These are phyloP conservation scores for Gymnorhina tibicen DNA, from an alignment of 2,113 vertebrate genomes.

Conservation along the genomic window DNA sequence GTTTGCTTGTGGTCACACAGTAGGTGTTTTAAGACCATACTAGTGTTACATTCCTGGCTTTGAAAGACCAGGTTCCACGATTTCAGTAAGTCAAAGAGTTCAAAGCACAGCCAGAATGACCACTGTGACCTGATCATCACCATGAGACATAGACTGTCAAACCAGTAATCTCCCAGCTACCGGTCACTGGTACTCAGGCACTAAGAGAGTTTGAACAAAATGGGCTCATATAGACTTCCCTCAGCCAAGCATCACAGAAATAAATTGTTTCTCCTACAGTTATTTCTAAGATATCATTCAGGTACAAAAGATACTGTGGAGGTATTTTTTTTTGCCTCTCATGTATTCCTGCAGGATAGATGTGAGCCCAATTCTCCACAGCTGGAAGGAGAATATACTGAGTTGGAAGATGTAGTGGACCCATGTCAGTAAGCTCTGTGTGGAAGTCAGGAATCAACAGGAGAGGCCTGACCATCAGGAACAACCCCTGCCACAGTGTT, in stretches of 20 bases:
- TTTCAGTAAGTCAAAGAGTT: not conserved
- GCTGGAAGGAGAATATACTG: not conserved
- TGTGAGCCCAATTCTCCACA: not conserved
- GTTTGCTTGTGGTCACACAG: not conserved
- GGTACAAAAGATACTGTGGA: not conserved
- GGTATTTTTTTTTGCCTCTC: not conserved
- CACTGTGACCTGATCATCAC: not conserved
- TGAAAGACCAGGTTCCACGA: not conserved
- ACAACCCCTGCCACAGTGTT: not conserved
- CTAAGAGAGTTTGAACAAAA: not conserved
- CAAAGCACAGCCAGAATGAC: not conserved
- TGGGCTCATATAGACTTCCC: not conserved
- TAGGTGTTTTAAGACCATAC: not conserved
- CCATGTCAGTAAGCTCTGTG: not conserved
- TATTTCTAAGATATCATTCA: not conserved
- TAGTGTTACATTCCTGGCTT: not conserved
- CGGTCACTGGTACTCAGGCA: not conserved
- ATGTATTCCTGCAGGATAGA: not conserved
- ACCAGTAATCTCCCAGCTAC: not conserved
- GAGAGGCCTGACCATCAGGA: not conserved
- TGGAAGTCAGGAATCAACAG: not conserved
- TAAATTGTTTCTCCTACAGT: accelerated
- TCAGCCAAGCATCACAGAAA: not conserved
- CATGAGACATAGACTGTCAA: not conserved
- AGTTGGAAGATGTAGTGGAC: not conserved